Conservation (phyloP, 2,797 vertebrate genomes). For the Sylvilagus floridanus region DNA sequence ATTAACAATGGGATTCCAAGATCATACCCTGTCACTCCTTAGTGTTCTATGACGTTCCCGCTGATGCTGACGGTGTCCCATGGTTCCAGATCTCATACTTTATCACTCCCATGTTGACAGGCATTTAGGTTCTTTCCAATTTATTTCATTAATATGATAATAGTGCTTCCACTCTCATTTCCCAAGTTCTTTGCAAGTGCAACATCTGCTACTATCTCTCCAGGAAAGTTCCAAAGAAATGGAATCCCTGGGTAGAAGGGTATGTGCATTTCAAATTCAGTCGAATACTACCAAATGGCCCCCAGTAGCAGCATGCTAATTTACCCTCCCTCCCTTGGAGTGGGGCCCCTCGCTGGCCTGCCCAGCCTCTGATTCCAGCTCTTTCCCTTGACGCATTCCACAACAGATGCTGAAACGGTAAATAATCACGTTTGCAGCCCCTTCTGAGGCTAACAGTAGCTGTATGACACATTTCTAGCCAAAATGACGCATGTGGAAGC, state of each 20-base stretch:
- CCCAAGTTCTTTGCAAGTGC: slow-evolving; percentile 3
- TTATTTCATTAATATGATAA: neutral
- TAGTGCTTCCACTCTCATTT: neutral
- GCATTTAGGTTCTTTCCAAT: neutral
- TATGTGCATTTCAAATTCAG: neutral
- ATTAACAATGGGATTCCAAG: neutral
- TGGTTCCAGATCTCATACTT: neutral
- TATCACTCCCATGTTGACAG: neutral
- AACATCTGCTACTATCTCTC: slow-evolving; percentile 16
- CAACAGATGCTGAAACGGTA: neutral
- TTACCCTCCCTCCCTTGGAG: neutral
- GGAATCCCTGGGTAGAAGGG: slow-evolving; percentile 26
- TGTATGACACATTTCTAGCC: slow-evolving; percentile 5
- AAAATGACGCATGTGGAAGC: neutral
- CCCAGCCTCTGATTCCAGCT: neutral
- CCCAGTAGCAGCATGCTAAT: neutral
- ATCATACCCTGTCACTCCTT: neutral
- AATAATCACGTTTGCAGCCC: neutral
- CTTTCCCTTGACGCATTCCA: neutral
- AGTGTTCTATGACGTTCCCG: neutral
- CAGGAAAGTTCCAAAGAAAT: neutral
- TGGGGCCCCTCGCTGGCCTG: neutral
- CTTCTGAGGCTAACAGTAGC: neutral
- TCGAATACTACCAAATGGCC: slow-evolving; percentile 14
- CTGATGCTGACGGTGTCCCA: neutral